Base-by-base conservation (phyloP, 2,888 invertebrate species). In the Nebria salina region DNA sequence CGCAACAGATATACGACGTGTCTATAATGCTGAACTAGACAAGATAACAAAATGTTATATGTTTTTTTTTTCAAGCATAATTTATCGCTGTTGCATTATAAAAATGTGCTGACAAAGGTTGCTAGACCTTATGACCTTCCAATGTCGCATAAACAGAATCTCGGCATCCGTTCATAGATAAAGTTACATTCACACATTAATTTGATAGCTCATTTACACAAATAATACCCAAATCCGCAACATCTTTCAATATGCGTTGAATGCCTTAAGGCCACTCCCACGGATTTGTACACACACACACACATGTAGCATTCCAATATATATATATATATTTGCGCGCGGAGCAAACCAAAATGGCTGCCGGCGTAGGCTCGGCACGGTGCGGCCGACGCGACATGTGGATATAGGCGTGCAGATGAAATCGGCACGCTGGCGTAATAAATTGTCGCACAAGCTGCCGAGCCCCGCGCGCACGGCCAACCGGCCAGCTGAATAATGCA, bases 361-460 rank as follows among this genome's bases (percentile, higher is more conserved):
- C 26, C 70, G 15, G 70, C 6, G 25, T 1, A 26, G 66, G 15
- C 15, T 70, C 26, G 11, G 70, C 13, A 34, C 25, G 66, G 15
- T 4, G 13, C 54, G 15, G 66, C 9, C 15, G 66, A 25, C 66
- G 70, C 70, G 70, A 70, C 70, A 70, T 70, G 70, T 70, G 70
- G 65, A 11, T 72, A 68, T 73, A 43, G 73, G 42, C 73, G 73
- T 42, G 73, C 73, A 73, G 73, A 73, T 73, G 73, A 43, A 73
- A 73, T 73, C 73, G 43, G 72, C 72, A 72, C 72, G 72, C 72
- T n/a, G 34, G 72, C n/a, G 41, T 34, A n/a, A 41, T 73, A 73
- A 73, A 73, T 73, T 73, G 73, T 73, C 73, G n/a, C 13, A 54
- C 54, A 34, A 34, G 70, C 70, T 34, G 70, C 70, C 70, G 20